phyloP scores from a whole-genome alignment of 53 echinoderm and acorn worm genomes.

The Holothuria scabra region DNA sequence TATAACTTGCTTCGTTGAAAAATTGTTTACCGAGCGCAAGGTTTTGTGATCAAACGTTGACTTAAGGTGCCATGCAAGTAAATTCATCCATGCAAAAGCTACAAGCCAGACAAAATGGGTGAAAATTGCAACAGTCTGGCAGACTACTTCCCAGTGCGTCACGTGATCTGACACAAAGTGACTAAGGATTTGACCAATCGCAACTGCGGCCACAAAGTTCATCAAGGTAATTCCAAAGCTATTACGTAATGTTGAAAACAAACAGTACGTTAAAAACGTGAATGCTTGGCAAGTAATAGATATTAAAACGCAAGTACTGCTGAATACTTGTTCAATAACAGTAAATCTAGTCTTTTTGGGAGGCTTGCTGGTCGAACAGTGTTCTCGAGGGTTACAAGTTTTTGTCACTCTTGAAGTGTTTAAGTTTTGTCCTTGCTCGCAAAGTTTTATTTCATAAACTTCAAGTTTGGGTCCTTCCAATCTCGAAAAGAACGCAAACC shows the following conservation, averaged over 20 bases:
- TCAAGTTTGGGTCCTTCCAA: too few species aligned
- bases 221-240: constrained; percentile 52
- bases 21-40: not conserved
- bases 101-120: constrained; percentile 51
- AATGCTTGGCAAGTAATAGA: constrained; percentile 40
- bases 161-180: constrained; percentile 47
- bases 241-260: constrained; percentile 40
- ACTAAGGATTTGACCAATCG: constrained; percentile 26
- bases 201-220: constrained; percentile 30
- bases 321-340: constrained; percentile 1
- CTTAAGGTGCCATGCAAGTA: constrained; percentile 53
- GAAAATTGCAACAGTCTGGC: constrained; percentile 23
- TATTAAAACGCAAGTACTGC: constrained; percentile 27
- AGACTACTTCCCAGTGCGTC: constrained; percentile 42
- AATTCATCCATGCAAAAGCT: constrained; percentile 52
- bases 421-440: too few species aligned
- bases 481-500: too few species aligned
- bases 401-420: too few species aligned
- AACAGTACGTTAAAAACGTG: constrained; percentile 41
- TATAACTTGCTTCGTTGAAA: not conserved
- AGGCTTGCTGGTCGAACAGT: too few species aligned
- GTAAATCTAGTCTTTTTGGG: not conserved
- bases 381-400: too few species aligned
- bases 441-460: too few species aligned
- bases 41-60: not conserved